Evolutionary conservation across 2,113 vertebrate species (phyloP).

Genomic region (Ramphastos sulfuratus): DNA sequence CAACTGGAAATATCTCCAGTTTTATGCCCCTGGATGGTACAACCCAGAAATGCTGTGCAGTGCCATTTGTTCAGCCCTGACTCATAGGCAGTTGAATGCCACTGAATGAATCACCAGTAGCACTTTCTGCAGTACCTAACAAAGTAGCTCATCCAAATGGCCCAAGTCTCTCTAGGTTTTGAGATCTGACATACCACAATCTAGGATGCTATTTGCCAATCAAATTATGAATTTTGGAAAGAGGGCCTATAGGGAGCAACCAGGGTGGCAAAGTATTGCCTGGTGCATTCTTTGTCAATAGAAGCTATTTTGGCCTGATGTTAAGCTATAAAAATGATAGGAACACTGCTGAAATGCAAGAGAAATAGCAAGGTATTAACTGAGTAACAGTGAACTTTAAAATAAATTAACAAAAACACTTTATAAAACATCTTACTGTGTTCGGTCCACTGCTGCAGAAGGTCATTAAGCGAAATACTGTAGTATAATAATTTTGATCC

Average conservation of each 20-base stretch:
- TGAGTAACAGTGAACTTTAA: neutral
- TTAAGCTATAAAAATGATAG: neutral
- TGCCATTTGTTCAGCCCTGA: constrained; percentile 63
- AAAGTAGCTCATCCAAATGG: constrained; percentile 42
- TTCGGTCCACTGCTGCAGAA: neutral
- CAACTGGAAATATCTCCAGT: neutral
- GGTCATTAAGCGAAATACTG: neutral
- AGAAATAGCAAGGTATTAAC: neutral
- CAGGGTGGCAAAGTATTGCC: neutral
- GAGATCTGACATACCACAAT: neutral
- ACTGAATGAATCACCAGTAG: constrained; percentile 55
- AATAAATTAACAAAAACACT: neutral
- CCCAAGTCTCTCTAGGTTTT: neutral
- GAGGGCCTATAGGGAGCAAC: neutral
- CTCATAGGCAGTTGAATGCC: constrained; percentile 41
- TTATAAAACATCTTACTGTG: neutral
- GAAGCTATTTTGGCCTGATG: neutral
- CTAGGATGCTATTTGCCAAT: neutral
- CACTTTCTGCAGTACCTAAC: constrained; percentile 37
- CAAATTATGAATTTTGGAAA: neutral
- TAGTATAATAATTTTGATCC: neutral
- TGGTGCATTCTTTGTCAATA: neutral
- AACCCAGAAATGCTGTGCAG: neutral
- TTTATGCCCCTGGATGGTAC: neutral
- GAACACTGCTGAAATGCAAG: neutral